Evolutionary conservation across 2,113 vertebrate species (phyloP).

Genomic region (Bos taurus): ARS-UCD2.0 NC_037332.1:81834501-81835000

Average conservation of each 20-base stretch:
- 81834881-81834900: not conserved
- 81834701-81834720: conserved; percentile 10
- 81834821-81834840: conserved; percentile 44
- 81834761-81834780: not conserved
- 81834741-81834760: not conserved
- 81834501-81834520: conserved; percentile 47
- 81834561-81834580: conserved; percentile 61
- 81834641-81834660: conserved; percentile 38
- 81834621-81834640: conserved; percentile 53
- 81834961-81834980: not conserved
- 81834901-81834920: conserved; percentile 45
- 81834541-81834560: conserved; percentile 67
- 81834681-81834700: conserved; percentile 5
- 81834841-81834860: conserved; percentile 17
- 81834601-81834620: conserved; percentile 32
- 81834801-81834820: not conserved
- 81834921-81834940: conserved; percentile 10
- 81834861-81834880: not conserved
- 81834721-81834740: conserved; percentile 55
- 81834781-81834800: conserved; percentile 18
- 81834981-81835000: not conserved
- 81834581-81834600: conserved; percentile 40
- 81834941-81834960: not conserved
- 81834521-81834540: conserved; percentile 22
- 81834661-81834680: conserved; percentile 29